A percentile compares a stretch with the other conserved stretches of the same genome.
Conservation (phyloP, 2,888 invertebrate genomes). For the Aproaerema taeniolella region DNA sequence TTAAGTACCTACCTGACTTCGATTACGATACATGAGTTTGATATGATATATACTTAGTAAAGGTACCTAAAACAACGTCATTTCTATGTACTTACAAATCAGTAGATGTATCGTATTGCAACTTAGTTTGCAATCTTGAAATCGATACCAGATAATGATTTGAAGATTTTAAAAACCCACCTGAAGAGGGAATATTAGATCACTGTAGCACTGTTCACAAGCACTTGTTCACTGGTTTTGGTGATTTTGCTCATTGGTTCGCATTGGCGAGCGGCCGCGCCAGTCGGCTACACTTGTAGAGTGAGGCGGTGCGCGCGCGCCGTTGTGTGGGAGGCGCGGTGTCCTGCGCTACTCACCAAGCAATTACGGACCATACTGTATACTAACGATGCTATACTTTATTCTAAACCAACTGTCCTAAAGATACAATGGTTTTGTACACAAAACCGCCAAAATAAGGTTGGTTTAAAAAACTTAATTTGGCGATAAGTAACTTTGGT, state of each 20-base stretch:
- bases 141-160: not conserved
- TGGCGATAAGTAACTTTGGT: too few relatives aligned
- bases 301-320: slow-evolving; percentile 60
- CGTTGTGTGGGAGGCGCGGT: slow-evolving; percentile 42
- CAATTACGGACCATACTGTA: slow-evolving; percentile 27
- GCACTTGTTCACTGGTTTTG: slow-evolving; percentile 39
- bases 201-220: slow-evolving; percentile 37
- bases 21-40: too few relatives aligned
- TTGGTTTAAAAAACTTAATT: too few relatives aligned
- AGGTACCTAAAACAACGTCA: too few relatives aligned
- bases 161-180: slow-evolving; percentile 32
- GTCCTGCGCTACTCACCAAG: slow-evolving; percentile 43
- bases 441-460: too few relatives aligned
- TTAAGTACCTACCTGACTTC: too few relatives aligned
- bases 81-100: slow-evolving; percentile 8
- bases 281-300: slow-evolving; percentile 45
- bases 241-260: slow-evolving; percentile 29
- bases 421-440: too few relatives aligned
- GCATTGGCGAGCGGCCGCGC: slow-evolving; percentile 45
- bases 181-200: slow-evolving; percentile 31
- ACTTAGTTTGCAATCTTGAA: slow-evolving; percentile 12
- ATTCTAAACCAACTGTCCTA: too few relatives aligned
- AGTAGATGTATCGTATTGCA: slow-evolving; percentile 22
- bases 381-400: not conserved
- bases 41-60: too few relatives aligned